A percentile compares a stretch with the other conserved stretches of the same genome.
Conservation (phyloP, 1,140 invertebrate genomes). For the Ips nitidus region DNA sequence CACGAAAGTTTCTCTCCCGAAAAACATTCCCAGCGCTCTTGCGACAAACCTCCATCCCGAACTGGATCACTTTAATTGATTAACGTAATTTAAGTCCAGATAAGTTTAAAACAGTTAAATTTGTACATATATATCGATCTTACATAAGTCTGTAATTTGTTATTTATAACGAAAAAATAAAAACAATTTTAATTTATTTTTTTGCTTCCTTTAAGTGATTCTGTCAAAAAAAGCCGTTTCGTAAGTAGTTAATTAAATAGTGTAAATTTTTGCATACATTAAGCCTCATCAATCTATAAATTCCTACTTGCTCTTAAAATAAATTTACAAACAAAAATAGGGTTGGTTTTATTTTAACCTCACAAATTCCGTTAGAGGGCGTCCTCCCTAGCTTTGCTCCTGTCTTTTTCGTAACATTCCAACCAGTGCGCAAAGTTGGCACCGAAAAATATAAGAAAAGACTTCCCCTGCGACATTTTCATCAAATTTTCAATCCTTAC, state of each 20-base stretch:
- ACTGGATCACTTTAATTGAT: background rate
- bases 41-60: background rate
- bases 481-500: background rate
- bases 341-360: slow-evolving; percentile 20
- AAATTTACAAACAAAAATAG: slow-evolving; percentile 41
- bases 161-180: slow-evolving; percentile 36
- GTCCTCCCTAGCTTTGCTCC: background rate
- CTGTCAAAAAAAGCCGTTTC: background rate
- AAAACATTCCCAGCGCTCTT: background rate
- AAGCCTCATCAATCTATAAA: slow-evolving; percentile 45
- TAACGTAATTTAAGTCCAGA: slow-evolving; percentile 23
- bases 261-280: slow-evolving; percentile 47
- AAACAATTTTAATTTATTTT: slow-evolving; percentile 47
- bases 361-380: background rate
- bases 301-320: slow-evolving; percentile 51
- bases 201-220: slow-evolving; percentile 25
- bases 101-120: slow-evolving; percentile 35
- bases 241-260: slow-evolving; percentile 47
- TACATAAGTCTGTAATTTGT: slow-evolving; percentile 41
- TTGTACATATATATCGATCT: slow-evolving; percentile 46
- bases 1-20: background rate
- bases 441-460: background rate
- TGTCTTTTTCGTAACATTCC: background rate
- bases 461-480: background rate
- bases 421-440: background rate